Evolutionary conservation across 2,888 invertebrate genomes (phyloP), one percentile per base, ranked within the genome.

Genomic region (Drosophila testacea): DNA sequence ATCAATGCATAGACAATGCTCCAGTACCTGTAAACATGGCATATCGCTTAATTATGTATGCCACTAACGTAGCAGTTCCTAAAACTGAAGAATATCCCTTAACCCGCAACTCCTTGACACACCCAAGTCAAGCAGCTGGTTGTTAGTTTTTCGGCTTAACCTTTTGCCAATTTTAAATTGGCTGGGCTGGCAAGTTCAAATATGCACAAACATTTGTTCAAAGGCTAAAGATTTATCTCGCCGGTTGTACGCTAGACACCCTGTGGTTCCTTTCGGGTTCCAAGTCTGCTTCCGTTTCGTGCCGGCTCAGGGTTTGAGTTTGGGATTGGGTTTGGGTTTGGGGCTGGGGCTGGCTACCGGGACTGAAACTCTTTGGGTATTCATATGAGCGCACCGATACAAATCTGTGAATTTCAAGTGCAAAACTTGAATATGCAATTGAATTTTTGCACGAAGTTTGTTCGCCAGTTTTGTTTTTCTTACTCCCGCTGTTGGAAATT

Each of bases 381-480:
- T 87, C 89, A 87, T 84, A 81, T 79, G 89, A 83, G 84, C 76
- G 73, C 60, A 10, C 51, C 83, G 89, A 85, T 89, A 84, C 88
- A 84, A 84, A 85, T 85, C 89, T 81, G 41, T 83, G 88, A 85
- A 85, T 89, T 89, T 85, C 89, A 85, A 85, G 84, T 89, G 89
- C 88, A 89, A 79, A 85, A 79, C 84, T 89, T 87, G 84, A 89
- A 85, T 85, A 89, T 85, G 89, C 89, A 85, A 89, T 87, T 89
- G 84, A 60, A 84, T 68, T 87, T 72, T 73, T 83, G 61, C 73
- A 76, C 64, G 69, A 70, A 77, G 63, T 62, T 52, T 51, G 1
- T 22, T 47, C 36, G 32, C 6, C n/a, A 32, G 30, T 28, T 57
- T 39, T 61, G 30, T 2, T 30, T 52, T 41, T 50, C 51, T 9